These are phyloP conservation scores for Darevskia nairensis DNA, from an alignment of 2,797 vertebrate species.

Conservation along the genomic window DNA sequence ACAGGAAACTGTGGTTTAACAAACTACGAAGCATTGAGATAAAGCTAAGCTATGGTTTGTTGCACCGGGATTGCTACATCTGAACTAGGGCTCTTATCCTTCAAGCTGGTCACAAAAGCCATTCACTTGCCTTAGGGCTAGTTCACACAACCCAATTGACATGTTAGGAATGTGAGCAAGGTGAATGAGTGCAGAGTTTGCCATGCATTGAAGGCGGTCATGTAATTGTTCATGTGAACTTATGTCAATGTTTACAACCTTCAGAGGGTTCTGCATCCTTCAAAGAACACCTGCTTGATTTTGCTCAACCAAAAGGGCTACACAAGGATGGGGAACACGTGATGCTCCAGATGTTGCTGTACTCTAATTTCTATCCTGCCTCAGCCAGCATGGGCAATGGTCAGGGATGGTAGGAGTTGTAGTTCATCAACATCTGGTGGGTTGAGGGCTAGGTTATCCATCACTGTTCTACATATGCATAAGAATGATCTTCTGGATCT, in stretches of 20 bases:
- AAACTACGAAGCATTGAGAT: neutral
- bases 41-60: neutral
- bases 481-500: neutral
- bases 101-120: neutral
- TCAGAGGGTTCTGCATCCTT: too few relatives aligned
- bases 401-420: too few relatives aligned
- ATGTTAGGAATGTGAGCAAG: neutral
- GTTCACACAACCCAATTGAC: neutral
- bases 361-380: too few relatives aligned
- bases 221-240: neutral
- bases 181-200: neutral
- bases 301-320: neutral
- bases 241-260: too few relatives aligned
- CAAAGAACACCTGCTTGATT: neutral
- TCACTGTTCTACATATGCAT: neutral
- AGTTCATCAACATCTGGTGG: too few relatives aligned
- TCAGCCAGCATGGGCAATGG: too few relatives aligned
- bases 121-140: neutral
- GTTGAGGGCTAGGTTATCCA: too few relatives aligned
- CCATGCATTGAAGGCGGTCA: neutral
- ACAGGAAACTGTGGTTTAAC: neutral
- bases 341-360: too few relatives aligned
- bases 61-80: too few relatives aligned
- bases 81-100: neutral
- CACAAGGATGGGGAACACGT: too few relatives aligned